phyloP scores from a whole-genome alignment of 2,113 vertebrate species.

The Redunca redunca region DNA sequence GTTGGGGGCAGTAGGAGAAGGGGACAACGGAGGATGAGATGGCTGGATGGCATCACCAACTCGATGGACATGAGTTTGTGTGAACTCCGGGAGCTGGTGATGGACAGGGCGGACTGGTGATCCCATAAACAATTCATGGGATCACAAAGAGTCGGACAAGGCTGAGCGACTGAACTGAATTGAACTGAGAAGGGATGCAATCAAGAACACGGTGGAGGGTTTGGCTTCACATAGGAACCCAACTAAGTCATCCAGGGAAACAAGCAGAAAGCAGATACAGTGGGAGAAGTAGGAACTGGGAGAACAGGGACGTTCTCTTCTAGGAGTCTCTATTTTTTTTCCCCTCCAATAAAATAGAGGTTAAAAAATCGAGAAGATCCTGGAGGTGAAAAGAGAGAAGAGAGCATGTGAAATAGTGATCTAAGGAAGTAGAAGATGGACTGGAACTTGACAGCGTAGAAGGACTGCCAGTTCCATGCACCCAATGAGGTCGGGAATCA shows the following conservation, averaged over 20 bases:
- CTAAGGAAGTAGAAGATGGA: not conserved
- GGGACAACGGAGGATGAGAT: too few species aligned
- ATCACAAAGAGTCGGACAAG: accelerated
- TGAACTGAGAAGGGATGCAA: not conserved
- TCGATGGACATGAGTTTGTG: too few species aligned
- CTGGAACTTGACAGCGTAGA: not conserved
- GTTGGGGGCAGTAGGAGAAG: too few species aligned
- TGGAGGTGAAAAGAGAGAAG: not conserved
- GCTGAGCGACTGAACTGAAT: too few species aligned
- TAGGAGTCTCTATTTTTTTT: not conserved
- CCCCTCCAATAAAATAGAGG: not conserved
- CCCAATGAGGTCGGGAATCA: not conserved
- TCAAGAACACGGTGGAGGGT: not conserved
- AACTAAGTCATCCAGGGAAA: not conserved
- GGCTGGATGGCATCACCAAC: too few species aligned
- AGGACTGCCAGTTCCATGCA: not conserved
- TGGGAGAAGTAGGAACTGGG: not conserved
- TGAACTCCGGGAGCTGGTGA: too few species aligned
- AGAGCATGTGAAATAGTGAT: not conserved
- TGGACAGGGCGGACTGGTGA: too few species aligned
- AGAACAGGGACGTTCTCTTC: not conserved
- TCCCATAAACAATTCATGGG: too few species aligned
- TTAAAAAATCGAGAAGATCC: not conserved
- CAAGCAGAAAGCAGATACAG: not conserved
- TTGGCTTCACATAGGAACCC: not conserved